Evolutionary conservation across 30 jellyfish, hydroid and myxozoan genomes (phyloP), one percentile per base, ranked within the genome.

Genomic region (Turritopsis dohrnii): DNA sequence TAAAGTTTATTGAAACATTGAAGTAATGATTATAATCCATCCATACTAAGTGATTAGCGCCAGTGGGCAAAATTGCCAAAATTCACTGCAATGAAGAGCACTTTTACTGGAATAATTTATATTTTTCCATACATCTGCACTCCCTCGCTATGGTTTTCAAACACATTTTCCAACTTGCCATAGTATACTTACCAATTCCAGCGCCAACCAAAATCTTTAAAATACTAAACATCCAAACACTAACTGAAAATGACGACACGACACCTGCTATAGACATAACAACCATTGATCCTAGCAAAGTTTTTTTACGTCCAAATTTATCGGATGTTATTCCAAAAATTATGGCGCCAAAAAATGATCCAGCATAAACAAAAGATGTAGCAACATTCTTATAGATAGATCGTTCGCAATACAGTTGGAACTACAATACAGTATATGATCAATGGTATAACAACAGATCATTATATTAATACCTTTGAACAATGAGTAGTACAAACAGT

Each of bases 321-420:
- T 84, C 90, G 16, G 90, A 73, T 20, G 52, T 1, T 17, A 54
- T 13, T 21, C 90, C 90, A 28, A 84, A 84, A 29, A 41, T 16
- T n/a, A 75, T 75, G 20, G 90, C 90, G 26, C 90, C 90, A 75
- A 84, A 20, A 17, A 84, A 65, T 89, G 84, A 74, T 17, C 89
- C 90, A n/a, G 73, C n/a, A 31, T 72, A 84, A 17, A 84, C 81
- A 65, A 84, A 27, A 7, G 90, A 84, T 9, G 76, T 66, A 26
- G 89, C 90, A 75, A 84, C 1, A n/a, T 4, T 84, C 28, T 75
- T 73, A 26, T 74, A 52, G 21, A 66, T 22, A 24, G 89, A 85
- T n/a, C 75, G 71, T 21, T 54, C 90, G 65, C 90, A 84, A 75
- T 74, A 74, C 65, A 71, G 60, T 18, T 74, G 21, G 27, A 73